These are phyloP conservation scores for Crepidodera aurea DNA, from an alignment of 2,888 invertebrate genomes.

Conservation along the genomic window DNA sequence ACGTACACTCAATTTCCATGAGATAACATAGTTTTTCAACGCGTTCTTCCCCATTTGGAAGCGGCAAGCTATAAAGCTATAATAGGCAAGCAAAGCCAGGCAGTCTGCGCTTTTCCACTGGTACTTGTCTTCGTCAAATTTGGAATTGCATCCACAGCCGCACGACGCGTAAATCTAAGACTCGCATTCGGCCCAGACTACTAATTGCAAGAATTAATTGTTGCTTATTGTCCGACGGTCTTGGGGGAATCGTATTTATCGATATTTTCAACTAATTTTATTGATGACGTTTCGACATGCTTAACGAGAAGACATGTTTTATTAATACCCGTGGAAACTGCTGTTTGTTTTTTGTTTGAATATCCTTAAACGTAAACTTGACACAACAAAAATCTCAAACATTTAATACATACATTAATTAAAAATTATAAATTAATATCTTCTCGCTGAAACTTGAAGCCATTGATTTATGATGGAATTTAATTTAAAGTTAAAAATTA, in stretches of 20 bases:
- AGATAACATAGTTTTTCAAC: slow-evolving; percentile 58
- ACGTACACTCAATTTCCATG: slow-evolving; percentile 54
- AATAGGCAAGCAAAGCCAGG: slow-evolving; percentile 62
- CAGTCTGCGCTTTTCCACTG: slow-evolving; percentile 61
- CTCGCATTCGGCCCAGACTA: slow-evolving; percentile 56
- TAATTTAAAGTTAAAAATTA: too few species aligned
- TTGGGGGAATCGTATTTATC: slow-evolving; percentile 45
- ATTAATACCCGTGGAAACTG: slow-evolving; percentile 21
- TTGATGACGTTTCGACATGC: slow-evolving; percentile 40
- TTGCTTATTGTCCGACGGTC: slow-evolving; percentile 49
- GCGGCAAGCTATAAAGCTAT: slow-evolving; percentile 58
- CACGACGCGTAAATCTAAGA: slow-evolving; percentile 59
- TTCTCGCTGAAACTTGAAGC: too few species aligned
- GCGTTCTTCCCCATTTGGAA: slow-evolving; percentile 56
- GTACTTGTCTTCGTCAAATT: slow-evolving; percentile 62
- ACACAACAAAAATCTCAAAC: too few species aligned
- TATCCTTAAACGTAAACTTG: too few species aligned
- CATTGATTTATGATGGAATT: too few species aligned
- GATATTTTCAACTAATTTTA: slow-evolving; percentile 45
- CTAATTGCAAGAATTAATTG: slow-evolving; percentile 62
- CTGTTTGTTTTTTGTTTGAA: neutral
- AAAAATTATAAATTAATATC: too few species aligned
- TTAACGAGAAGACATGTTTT: slow-evolving; percentile 41
- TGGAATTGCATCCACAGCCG: slow-evolving; percentile 60
- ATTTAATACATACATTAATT: too few species aligned